phyloP scores from a whole-genome alignment of 2,888 invertebrate species.

The Platycnemis pennipes region DNA sequence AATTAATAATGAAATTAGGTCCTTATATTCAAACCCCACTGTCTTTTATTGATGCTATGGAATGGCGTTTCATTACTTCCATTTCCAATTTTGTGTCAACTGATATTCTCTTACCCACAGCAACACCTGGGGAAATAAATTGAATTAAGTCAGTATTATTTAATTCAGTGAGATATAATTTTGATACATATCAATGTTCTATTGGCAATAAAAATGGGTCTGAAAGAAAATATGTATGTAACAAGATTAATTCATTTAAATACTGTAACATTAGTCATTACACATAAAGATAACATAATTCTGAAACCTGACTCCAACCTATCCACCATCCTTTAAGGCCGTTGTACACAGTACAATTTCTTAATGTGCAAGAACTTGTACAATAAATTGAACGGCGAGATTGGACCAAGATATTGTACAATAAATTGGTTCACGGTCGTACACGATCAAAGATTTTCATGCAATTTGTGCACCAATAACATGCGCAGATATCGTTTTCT shows the following conservation, averaged over 20 bases:
- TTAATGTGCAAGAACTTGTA: too few species aligned
- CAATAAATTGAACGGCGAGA: too few species aligned
- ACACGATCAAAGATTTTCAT: too few species aligned
- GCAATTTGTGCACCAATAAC: too few species aligned
- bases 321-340: too few species aligned
- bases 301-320: too few species aligned
- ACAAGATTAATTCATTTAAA: not conserved
- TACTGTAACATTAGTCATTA: too few species aligned
- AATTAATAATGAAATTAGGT: not conserved
- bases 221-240: not conserved
- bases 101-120: conserved; percentile 42
- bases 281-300: too few species aligned
- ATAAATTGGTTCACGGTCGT: too few species aligned
- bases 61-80: conserved; percentile 18
- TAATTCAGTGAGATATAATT: not conserved
- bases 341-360: too few species aligned
- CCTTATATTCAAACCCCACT: conserved; percentile 35
- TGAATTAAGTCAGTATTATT: not conserved
- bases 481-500: too few species aligned
- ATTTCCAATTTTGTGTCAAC: conserved; percentile 37
- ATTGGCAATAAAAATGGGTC: not conserved
- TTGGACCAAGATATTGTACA: too few species aligned
- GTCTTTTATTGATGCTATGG: conserved; percentile 6
- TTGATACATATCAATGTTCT: not conserved
- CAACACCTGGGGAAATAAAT: conserved; percentile 15